Percentiles rank a stretch among this genome's conserved stretches.
Evolutionary conservation across 2,888 invertebrate genomes (phyloP).

Genomic region (Aphodius sticticus): DNA sequence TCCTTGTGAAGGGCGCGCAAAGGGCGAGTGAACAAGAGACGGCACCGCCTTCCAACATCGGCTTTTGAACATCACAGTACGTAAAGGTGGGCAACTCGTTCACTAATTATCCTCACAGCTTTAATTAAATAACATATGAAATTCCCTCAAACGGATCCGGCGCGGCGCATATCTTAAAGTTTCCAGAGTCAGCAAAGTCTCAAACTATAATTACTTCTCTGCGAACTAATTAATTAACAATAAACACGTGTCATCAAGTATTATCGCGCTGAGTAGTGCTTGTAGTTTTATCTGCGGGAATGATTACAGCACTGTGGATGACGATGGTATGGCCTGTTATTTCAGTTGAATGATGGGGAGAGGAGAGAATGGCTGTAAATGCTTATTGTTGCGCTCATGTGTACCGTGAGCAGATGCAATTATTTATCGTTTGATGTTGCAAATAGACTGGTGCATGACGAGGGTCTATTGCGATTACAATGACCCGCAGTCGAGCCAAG

Average conservation of each 20-base stretch:
- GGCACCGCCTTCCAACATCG: conserved; percentile 28
- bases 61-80: conserved; percentile 32
- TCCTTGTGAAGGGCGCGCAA: conserved; percentile 34
- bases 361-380: background rate
- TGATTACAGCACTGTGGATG: background rate
- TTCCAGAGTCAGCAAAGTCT: conserved; percentile 15
- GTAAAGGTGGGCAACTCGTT: conserved; percentile 15
- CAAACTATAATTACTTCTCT: conserved; percentile 26
- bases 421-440: conserved; percentile 20
- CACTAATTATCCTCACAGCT: conserved; percentile 37
- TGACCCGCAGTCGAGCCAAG: conserved; percentile 14
- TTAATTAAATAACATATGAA: conserved; percentile 41
- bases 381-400: conserved; percentile 4
- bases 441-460: conserved; percentile 6
- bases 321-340: background rate
- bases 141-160: conserved; percentile 29
- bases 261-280: background rate
- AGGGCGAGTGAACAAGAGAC: conserved; percentile 27
- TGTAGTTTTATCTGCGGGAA: background rate
- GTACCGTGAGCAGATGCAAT: conserved; percentile 19
- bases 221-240: conserved; percentile 33
- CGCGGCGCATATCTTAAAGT: conserved; percentile 31
- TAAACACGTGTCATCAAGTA: conserved; percentile 27
- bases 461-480: conserved; percentile 15
- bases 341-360: background rate